A percentile compares a stretch with the other conserved stretches of the same genome.
Conservation (phyloP, 2,113 vertebrate species). For the Gnathonemus echidnorhynchus region DNA sequence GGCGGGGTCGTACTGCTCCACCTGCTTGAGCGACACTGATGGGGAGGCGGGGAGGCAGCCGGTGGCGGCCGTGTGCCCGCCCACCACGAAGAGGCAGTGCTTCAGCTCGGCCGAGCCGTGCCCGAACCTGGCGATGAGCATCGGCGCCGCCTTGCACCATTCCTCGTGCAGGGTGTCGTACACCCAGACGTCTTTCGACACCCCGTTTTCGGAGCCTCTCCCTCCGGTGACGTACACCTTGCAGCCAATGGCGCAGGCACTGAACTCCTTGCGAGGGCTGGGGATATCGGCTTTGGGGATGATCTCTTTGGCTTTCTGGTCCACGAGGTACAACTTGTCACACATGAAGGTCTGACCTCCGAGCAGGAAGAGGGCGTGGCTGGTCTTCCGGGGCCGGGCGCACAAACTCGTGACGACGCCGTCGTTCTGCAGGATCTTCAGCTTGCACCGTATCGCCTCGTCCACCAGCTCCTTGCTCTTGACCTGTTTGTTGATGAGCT, state of each 20-base stretch:
- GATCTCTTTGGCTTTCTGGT: constrained; percentile 74
- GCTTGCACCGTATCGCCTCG: constrained; percentile 69
- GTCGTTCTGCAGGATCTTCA: constrained; percentile 74
- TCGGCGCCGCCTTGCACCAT: constrained; percentile 73
- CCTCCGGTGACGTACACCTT: constrained; percentile 76
- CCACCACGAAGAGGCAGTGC: constrained; percentile 70
- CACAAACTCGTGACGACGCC: constrained; percentile 69
- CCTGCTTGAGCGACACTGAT: constrained; percentile 73
- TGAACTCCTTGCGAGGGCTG: constrained; percentile 76
- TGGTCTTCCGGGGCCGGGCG: constrained; percentile 70
- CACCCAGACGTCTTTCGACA: constrained; percentile 76
- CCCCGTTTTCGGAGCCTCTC: constrained; percentile 70
- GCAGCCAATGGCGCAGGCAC: constrained; percentile 73
- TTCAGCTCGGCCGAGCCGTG: constrained; percentile 73
- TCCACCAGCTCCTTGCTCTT: constrained; percentile 71
- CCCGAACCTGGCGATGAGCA: constrained; percentile 75
- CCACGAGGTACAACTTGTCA: constrained; percentile 72
- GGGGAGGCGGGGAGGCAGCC: constrained; percentile 72
- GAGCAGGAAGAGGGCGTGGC: constrained; percentile 70
- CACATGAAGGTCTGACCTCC: constrained; percentile 77
- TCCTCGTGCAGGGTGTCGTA: constrained; percentile 73
- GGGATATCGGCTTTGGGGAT: constrained; percentile 74
- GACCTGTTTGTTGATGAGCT: constrained; percentile 63
- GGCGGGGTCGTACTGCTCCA: constrained; percentile 73
- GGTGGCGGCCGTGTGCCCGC: constrained; percentile 70